phyloP scores from a whole-genome alignment of 2,113 vertebrate genomes.

The Hylia prasina region DNA sequence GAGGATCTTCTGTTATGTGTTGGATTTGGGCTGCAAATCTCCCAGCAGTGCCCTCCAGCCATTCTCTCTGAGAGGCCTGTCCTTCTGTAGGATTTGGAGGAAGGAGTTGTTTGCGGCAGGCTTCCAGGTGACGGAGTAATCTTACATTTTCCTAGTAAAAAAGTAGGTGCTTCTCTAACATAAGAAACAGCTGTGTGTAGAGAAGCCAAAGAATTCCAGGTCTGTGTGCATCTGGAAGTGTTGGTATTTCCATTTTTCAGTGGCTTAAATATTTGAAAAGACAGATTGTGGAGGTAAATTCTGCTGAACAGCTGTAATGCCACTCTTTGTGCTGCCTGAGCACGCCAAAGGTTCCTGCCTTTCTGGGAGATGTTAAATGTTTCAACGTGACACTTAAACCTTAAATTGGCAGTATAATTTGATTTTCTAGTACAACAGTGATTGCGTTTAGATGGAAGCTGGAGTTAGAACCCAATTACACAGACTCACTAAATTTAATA shows the following conservation, averaged over 20 bases:
- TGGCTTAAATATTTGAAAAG: not conserved
- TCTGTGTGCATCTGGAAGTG: not conserved
- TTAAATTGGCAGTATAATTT: not conserved
- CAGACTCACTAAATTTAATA: not conserved
- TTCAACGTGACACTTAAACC: not conserved
- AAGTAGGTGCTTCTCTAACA: not conserved
- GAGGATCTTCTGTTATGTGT: rapidly evolving
- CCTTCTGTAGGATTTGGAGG: not conserved
- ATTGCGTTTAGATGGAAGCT: not conserved
- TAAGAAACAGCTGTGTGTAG: not conserved
- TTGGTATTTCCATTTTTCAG: not conserved
- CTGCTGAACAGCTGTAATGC: not conserved
- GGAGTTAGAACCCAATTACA: not conserved
- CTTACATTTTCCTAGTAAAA: not conserved
- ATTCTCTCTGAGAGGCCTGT: not conserved
- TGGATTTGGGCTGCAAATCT: not conserved
- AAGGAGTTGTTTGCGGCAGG: not conserved
- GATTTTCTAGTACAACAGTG: not conserved
- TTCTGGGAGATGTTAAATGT: not conserved
- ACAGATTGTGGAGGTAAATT: not conserved
- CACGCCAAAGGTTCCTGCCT: not conserved
- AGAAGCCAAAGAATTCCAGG: not conserved
- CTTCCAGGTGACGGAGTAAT: not conserved
- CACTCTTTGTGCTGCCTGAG: not conserved
- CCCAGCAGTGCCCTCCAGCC: rapidly evolving